These are phyloP conservation scores for Phaonia tiefii DNA, from an alignment of 2,888 invertebrate species.

Conservation along the genomic window DNA sequence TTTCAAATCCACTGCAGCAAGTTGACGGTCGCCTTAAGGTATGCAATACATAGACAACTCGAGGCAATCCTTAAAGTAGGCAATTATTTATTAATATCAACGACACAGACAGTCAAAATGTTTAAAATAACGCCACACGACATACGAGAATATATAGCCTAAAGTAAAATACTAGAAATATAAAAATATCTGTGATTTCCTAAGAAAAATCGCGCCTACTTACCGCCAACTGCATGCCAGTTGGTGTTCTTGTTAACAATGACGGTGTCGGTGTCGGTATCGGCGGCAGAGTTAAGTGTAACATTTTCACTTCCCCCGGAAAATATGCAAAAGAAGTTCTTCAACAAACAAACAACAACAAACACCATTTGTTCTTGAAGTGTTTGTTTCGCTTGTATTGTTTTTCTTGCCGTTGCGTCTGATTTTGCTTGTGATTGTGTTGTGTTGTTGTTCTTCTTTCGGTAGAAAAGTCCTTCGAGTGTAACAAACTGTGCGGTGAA, in stretches of 20 bases:
- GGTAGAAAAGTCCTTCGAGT: conserved; percentile 43
- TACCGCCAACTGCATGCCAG: conserved; percentile 8
- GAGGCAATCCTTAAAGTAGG: conserved; percentile 27
- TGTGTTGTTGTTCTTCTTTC: background rate
- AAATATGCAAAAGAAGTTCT: conserved; percentile 26
- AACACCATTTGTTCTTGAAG: conserved; percentile 52
- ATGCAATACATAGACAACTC: background rate
- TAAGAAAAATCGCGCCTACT: background rate
- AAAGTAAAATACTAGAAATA: conserved; percentile 31
- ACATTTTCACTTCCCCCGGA: background rate
- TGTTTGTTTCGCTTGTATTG: conserved; percentile 5
- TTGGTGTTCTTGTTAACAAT: background rate
- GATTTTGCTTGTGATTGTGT: background rate
- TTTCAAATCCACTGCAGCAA: too few relatives aligned
- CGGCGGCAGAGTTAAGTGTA: background rate
- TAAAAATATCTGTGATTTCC: conserved; percentile 21
- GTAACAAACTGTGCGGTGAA: conserved; percentile 50
- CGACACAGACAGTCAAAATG: conserved; percentile 12
- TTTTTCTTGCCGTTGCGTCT: background rate
- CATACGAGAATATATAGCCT: background rate
- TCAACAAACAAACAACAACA: background rate
- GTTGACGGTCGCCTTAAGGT: background rate
- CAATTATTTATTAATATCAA: conserved; percentile 48
- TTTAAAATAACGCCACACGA: background rate
- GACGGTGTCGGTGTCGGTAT: background rate